Base-by-base conservation (phyloP, 2,888 invertebrate genomes). In the Andricus curvator region DNA sequence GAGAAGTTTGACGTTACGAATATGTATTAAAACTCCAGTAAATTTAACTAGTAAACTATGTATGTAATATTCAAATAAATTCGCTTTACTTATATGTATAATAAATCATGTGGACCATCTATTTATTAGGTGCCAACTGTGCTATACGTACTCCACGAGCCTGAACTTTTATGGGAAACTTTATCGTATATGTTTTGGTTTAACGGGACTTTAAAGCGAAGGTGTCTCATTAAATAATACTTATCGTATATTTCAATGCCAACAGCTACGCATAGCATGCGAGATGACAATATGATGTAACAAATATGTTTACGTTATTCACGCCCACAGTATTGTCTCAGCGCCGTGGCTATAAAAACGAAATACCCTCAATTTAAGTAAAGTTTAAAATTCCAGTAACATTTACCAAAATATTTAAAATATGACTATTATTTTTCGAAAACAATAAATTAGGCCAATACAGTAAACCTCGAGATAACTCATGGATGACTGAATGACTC, bases 271-370 rank as follows among this genome's bases (percentile, higher is more conserved):
- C 70, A 70, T 25, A n/a, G 70, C 48, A 51, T 51, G 51, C 70
- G 70, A 51, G 70, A 70, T 48, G 70, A 51, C 20, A 70, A 48
- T 70, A 70, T 70, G 68, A 70, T 70, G 68, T 70, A 48, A 70
- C 68, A 70, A 48, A 70, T 29, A 29, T 70, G 51, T 70, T 51
- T 70, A 51, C 51, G 29, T 29, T 51, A 70, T 44, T 48, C 20
- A 51, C 70, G 51, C 51, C 70, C 20, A 70, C 70, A 44, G 22
- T 8, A 25, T 25, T 48, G 17, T 51, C 25, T 48, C 29, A 29
- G 70, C 20, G 29, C 25, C 6, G 2, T 51, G 44, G 17, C 8
- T 70, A 70, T 25, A 29, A 70, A 48, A 48, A 17, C 25, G 11
- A 68, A 68, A 44, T 17, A 48, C 44, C 29, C 8, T 22, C 25